Conservation (phyloP, 2,797 vertebrate genomes). For the Sebastes hubbsi region DNA sequence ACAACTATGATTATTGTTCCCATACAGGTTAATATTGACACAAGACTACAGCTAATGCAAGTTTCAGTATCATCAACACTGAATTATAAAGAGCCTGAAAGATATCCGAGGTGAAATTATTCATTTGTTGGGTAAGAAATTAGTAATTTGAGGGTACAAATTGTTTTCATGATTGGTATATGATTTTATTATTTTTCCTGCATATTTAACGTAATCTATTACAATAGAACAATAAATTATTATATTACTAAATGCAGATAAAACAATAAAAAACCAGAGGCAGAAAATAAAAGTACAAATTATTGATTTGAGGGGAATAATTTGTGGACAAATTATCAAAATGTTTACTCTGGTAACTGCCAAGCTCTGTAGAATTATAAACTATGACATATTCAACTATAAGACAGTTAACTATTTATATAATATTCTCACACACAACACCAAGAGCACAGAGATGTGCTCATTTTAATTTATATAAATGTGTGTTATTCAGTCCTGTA, state of each 20-base stretch:
- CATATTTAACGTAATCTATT: neutral
- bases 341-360: neutral
- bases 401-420: neutral
- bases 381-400: neutral
- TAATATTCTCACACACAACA: constrained; percentile 20
- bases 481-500: neutral
- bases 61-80: neutral
- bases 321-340: neutral
- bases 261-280: neutral
- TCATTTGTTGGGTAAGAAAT: neutral
- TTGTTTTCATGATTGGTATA: neutral
- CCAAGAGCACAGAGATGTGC: neutral
- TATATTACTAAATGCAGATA: neutral
- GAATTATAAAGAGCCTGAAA: constrained; percentile 6
- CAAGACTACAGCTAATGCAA: neutral
- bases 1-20: neutral
- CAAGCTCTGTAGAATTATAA: neutral
- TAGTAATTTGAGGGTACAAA: neutral
- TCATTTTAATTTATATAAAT: constrained; percentile 9
- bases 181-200: neutral
- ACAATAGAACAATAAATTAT: neutral
- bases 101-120: neutral
- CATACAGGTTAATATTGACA: neutral
- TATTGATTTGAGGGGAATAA: neutral
- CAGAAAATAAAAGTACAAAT: neutral